Percentiles rank a stretch among this genome's conserved stretches.
Evolutionary conservation across 2,113 vertebrate species (phyloP).

Genomic region (Psammodynastes pulverulentus): DNA sequence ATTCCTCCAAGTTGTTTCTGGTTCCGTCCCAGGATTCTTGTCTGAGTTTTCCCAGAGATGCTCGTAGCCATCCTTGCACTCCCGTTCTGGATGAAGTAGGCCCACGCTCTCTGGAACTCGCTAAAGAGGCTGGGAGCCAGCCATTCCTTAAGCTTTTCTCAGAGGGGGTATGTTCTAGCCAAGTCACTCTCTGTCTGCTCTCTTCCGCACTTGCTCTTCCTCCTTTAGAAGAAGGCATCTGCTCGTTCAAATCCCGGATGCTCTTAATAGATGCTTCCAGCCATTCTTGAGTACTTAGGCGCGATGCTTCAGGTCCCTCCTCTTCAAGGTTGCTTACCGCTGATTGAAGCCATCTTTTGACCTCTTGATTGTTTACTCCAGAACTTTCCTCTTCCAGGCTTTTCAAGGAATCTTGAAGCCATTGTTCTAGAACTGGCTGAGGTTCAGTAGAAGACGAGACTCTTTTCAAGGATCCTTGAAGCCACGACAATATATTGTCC

Average conservation of each 20-base stretch:
- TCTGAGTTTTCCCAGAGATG: neutral
- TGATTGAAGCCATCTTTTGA: no score
- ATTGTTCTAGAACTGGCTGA: no score
- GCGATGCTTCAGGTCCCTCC: no score
- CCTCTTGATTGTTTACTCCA: no score
- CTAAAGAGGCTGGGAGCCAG: neutral
- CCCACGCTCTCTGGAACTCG: neutral
- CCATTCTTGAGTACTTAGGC: neutral
- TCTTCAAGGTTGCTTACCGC: no score
- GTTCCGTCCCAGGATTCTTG: fast-evolving
- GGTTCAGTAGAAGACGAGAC: no score
- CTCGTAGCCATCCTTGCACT: neutral
- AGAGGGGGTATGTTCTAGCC: fast-evolving
- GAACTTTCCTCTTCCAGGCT: no score
- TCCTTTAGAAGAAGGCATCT: neutral
- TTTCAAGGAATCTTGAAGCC: no score
- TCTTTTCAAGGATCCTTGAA: no score
- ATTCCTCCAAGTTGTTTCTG: neutral
- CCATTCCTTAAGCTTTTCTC: neutral
- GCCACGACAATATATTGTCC: no score
- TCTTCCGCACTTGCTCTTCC: neutral
- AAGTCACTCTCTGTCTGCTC: neutral
- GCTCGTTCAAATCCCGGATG: neutral
- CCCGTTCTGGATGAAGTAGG: neutral
- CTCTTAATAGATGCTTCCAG: neutral